These are phyloP conservation scores for Cheiracanthium punctorium DNA, from an alignment of 2,888 invertebrate species.

Conservation along the genomic window DNA sequence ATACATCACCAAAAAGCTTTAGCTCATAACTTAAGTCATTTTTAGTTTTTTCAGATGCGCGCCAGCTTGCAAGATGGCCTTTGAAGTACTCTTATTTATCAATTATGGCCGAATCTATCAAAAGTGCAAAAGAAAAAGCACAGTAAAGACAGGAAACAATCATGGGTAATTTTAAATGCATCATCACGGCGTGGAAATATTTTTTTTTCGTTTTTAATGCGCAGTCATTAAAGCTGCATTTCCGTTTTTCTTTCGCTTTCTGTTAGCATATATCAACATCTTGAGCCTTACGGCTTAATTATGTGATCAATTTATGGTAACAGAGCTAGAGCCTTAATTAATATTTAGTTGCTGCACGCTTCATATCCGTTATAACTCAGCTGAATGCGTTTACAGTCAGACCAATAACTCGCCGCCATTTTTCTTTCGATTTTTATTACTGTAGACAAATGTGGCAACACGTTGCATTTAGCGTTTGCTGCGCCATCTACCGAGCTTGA, in stretches of 20 bases:
- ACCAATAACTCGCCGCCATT: constrained; percentile 39
- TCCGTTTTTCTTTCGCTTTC: constrained; percentile 48
- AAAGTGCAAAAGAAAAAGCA: constrained; percentile 34
- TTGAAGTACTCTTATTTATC: constrained; percentile 49
- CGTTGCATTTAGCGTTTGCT: constrained; percentile 17
- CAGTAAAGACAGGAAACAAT: constrained; percentile 39
- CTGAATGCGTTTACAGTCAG: constrained; percentile 52
- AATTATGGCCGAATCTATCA: constrained; percentile 40
- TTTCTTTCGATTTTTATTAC: constrained; percentile 52
- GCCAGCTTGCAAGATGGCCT: constrained; percentile 11
- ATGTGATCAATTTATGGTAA: constrained; percentile 69
- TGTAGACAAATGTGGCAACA: constrained; percentile 59
- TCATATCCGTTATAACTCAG: constrained; percentile 65
- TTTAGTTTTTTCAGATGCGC: not conserved
- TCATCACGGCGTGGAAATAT: constrained; percentile 25
- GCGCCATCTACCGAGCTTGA: not conserved
- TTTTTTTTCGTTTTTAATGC: constrained; percentile 37
- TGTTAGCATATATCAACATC: constrained; percentile 62
- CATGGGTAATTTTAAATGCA: constrained; percentile 62
- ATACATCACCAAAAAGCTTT: constrained; percentile 18
- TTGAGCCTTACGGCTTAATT: constrained; percentile 63
- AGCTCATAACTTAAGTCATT: not conserved
- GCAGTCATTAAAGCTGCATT: constrained; percentile 63
- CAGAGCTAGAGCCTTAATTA: constrained; percentile 64
- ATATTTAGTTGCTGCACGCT: constrained; percentile 69